These are phyloP conservation scores for Rhynchotus rufescens DNA, from an alignment of 2,797 vertebrate genomes.

Conservation along the genomic window DNA sequence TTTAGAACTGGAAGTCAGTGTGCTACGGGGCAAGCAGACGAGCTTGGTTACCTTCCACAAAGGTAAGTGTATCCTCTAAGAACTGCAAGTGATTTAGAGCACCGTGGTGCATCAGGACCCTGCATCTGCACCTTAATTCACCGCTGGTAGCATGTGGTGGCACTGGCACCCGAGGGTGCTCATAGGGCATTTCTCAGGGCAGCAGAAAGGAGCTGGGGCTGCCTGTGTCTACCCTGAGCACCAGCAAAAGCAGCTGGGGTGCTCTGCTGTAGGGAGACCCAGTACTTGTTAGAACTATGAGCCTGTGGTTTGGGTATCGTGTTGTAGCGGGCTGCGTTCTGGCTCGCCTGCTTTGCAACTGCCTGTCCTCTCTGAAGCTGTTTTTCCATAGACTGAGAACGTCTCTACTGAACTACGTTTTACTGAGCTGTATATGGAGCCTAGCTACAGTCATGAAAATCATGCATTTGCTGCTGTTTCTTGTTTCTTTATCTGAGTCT, in stretches of 20 bases:
- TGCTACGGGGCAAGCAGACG: accelerated
- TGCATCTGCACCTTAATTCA: accelerated
- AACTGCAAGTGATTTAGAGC: not conserved
- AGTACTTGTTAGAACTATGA: not conserved
- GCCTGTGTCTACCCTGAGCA: not conserved
- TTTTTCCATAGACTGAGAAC: not conserved
- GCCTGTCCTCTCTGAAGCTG: not conserved
- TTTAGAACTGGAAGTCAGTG: not conserved
- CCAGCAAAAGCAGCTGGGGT: not conserved
- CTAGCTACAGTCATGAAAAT: accelerated
- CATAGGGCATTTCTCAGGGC: accelerated
- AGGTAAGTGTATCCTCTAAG: not conserved
- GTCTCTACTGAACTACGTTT: not conserved
- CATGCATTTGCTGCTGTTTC: not conserved
- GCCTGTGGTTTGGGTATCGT: not conserved
- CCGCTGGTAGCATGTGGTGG: not conserved
- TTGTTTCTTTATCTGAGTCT: not conserved
- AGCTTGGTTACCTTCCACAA: not conserved
- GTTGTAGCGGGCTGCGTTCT: not conserved
- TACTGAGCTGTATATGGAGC: not conserved
- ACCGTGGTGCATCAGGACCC: not conserved
- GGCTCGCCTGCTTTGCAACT: not conserved
- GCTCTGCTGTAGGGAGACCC: not conserved
- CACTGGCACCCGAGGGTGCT: not conserved
- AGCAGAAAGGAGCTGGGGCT: not conserved